Base-by-base conservation (phyloP, 1,140 invertebrate species). In the Leucophenga varia region DNA sequence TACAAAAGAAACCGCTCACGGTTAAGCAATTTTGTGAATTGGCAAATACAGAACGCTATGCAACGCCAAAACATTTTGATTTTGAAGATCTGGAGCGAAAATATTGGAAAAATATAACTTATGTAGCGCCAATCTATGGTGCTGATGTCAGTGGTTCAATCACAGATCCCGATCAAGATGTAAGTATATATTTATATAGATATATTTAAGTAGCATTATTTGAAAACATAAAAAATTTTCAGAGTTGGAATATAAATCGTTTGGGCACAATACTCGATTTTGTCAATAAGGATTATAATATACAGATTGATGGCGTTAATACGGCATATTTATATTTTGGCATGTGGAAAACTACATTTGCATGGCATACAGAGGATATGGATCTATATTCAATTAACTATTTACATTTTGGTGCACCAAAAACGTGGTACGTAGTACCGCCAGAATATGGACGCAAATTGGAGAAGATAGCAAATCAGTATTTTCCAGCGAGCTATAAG, bases 341-440 rank as follows among this genome's bases (percentile, higher is more conserved):
- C 20, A 99, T 98, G 95, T 99, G 95, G 95, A 99, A 98, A 77
- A 97, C 95, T 0, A 96, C 94, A 1, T 99, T 99, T 77, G 93
- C 95, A 0, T 99, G 97, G 97, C 97, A 99, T 67, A 98, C 95
- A 0, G 97, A 99, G 79, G 97, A 99, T 69, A 98, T 98, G 95
- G 97, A 99, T 79, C 78, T 99, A 1, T 99, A 99, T 77, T 96
- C 93, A 0, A 99, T 99, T 43, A 99, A 99, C 76, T 99, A 97
- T 79, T 76, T 99, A 22, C 97, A 99, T 76, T 95, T 92, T 80
- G 81, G 81, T 35, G 81, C 81, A 8, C 95, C 96, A 1, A 98
- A 98, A 77, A 95, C 93, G 4, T 98, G 96, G 95, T 97, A 98
- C 77, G 87, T 89, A 1, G 90, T 99, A 49, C 95, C 97, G 5